phyloP scores from a whole-genome alignment of 2,113 vertebrate genomes.

The Pedionomus torquatus region DNA sequence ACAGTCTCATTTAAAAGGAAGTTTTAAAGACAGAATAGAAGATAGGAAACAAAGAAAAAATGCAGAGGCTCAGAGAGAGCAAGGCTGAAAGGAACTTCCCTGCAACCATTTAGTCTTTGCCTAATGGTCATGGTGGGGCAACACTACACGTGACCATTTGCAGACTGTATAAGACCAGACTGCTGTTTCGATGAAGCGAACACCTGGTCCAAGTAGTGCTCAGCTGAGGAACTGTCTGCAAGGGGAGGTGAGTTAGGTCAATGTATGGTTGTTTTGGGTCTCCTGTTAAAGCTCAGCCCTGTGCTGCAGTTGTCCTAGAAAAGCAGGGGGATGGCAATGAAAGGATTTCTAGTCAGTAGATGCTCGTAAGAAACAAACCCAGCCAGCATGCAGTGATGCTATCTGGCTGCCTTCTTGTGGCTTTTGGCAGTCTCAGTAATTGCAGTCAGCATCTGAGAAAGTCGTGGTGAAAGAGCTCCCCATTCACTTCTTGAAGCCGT shows the following conservation, averaged over 20 bases:
- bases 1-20: not conserved
- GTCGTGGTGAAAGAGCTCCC: accelerated
- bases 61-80: not conserved
- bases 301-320: not conserved
- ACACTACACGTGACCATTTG: accelerated
- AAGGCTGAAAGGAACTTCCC: not conserved
- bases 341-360: not conserved
- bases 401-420: constrained; percentile 4
- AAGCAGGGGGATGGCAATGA: not conserved
- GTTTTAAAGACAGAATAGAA: not conserved
- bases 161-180: not conserved
- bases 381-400: not conserved
- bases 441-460: not conserved
- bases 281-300: not conserved
- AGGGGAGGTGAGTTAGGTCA: not conserved
- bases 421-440: not conserved
- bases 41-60: not conserved
- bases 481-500: accelerated
- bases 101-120: not conserved
- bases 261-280: not conserved
- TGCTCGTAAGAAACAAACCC: not conserved
- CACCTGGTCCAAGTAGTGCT: not conserved
- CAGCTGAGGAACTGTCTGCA: not conserved
- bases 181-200: not conserved
- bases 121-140: not conserved